These are phyloP conservation scores for Rhabdophis nuchalis DNA, from an alignment of 2,797 vertebrate species.

Conservation along the genomic window DNA sequence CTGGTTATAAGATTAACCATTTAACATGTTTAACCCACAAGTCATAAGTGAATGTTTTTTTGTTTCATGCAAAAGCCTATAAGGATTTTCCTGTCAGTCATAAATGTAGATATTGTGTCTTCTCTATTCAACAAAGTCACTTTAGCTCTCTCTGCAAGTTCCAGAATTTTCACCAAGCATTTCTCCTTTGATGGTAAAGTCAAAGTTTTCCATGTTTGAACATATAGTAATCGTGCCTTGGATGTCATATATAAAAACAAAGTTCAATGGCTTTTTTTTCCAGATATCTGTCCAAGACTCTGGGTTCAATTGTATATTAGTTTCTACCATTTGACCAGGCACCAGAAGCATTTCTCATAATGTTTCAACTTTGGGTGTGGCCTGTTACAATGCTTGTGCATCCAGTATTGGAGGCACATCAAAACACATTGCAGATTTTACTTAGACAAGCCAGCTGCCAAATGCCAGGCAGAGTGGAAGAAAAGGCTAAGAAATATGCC, in stretches of 20 bases:
- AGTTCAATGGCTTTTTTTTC: not conserved
- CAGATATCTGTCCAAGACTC: not conserved
- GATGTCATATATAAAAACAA: not conserved
- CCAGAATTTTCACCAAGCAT: not conserved
- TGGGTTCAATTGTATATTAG: not conserved
- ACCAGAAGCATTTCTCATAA: not conserved
- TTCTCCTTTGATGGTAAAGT: not conserved
- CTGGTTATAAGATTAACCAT: too few relatives aligned
- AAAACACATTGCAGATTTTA: not conserved
- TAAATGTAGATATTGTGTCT: not conserved
- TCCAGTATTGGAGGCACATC: not conserved
- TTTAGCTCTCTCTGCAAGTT: not conserved
- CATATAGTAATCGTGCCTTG: not conserved
- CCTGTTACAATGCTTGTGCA: not conserved
- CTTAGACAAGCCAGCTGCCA: not conserved
- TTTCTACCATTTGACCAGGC: not conserved
- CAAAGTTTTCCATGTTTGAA: not conserved
- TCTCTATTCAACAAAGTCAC: not conserved
- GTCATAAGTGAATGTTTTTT: not conserved
- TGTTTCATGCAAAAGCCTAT: not conserved
- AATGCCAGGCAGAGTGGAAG: not conserved
- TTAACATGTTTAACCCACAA: not conserved
- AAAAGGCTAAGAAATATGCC: not conserved
- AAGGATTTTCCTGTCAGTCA: not conserved
- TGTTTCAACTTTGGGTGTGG: not conserved